Evolutionary conservation across 2,888 invertebrate genomes (phyloP), one percentile per base, ranked within the genome.

Genomic region (Neoascia interrupta): DNA sequence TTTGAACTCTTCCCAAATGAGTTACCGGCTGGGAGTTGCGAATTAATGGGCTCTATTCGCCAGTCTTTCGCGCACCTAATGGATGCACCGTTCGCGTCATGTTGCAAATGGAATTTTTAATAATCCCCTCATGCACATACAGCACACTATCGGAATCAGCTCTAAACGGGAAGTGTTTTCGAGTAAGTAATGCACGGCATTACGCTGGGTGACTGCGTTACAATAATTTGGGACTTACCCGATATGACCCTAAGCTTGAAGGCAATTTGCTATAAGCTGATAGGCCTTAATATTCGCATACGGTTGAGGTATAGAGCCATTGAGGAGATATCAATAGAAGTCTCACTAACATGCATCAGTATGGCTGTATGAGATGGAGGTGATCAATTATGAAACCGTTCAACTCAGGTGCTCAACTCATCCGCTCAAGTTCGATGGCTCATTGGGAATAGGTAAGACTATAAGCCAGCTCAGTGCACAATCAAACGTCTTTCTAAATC

Each of bases 1-100:
- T 79, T 79, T 79, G 79, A 79, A 79, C 79, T 79, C 72, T 61
- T 72, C 72, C 49, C 79, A 79, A 79, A 79, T 79, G 79, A 79
- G 79, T 79, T 79, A 79, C 79, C 73, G 61, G 79, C 79, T 75
- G 73, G 66, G 49, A 73, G 61, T 73, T 61, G 54, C 73, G 79
- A 79, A 79, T 79, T 79, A 73, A 79, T 79, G 79, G 79, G 31
- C 66, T 56, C 66, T 73, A 63, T 60, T 61, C 72, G 47, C 69
- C 58, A 34, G 43, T 73, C 60, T 60, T 54, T 68, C 34, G 74
- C 75, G 56, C 76, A 43, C 66, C 45, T 74, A 74, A 74, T 74
- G 66, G 58, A 74, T 74, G 37, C 66, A 54, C 66, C 69, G 66
- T 75, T 73, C 66, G 66, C 70, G 76, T 66, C 70, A 64, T 60